Conservation (phyloP, 2,888 invertebrate species). For the Hypomecis atomaria region DNA sequence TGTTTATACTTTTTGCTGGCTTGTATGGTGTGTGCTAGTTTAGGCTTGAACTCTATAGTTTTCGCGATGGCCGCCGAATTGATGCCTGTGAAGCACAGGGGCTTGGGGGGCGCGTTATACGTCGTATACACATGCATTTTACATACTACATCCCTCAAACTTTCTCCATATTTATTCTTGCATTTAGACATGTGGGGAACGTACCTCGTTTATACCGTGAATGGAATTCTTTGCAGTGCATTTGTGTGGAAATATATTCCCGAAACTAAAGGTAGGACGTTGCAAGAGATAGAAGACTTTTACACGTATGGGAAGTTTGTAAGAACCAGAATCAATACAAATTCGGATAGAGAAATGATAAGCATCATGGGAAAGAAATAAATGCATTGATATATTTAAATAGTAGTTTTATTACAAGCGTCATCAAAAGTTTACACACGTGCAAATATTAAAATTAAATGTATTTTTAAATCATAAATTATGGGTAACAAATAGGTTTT, state of each 20-base stretch:
- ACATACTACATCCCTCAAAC: conserved; percentile 37
- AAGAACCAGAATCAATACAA: not conserved
- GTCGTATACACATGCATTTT: conserved; percentile 34
- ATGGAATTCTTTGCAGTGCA: conserved; percentile 23
- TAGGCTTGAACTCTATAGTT: conserved; percentile 30
- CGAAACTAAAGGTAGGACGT: conserved; percentile 38
- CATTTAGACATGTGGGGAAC: conserved; percentile 38
- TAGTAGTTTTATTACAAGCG: too few species aligned
- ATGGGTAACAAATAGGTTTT: too few species aligned
- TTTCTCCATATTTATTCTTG: conserved; percentile 40
- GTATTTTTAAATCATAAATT: too few species aligned
- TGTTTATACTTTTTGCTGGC: conserved; percentile 35
- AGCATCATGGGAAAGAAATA: not conserved
- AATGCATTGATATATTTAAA: not conserved
- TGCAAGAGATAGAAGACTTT: conserved; percentile 41
- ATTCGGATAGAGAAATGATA: not conserved
- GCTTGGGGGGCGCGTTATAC: conserved; percentile 38
- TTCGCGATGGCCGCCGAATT: conserved; percentile 35
- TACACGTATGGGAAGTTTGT: conserved; percentile 35
- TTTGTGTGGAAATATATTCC: conserved; percentile 41
- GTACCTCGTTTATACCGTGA: conserved; percentile 35
- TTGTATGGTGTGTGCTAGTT: conserved; percentile 29
- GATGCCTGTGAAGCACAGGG: conserved; percentile 43
- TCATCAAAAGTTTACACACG: too few species aligned
- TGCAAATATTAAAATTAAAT: too few species aligned